A percentile compares a stretch with the other conserved stretches of the same genome.
These are phyloP conservation scores for Metellina segmentata DNA, from an alignment of 2,888 invertebrate species.

Conservation along the genomic window DNA sequence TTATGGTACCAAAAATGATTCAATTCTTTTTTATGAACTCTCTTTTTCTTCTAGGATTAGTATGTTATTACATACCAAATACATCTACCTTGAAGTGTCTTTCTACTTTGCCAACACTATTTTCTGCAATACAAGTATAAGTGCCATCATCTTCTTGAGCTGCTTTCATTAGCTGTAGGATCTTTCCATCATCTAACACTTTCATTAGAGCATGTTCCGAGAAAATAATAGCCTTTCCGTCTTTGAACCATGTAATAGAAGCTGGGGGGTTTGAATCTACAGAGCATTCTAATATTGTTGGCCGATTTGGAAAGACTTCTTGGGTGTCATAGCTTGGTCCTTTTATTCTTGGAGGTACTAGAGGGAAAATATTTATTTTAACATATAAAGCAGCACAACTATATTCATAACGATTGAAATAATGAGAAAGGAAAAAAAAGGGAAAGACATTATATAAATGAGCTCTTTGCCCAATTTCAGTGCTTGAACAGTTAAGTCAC, in stretches of 20 bases:
- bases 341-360: slow-evolving; percentile 69
- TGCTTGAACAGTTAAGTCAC: too few species aligned
- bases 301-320: slow-evolving; percentile 65
- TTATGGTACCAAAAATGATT: too few species aligned
- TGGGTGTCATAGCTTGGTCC: slow-evolving; percentile 42
- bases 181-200: slow-evolving; percentile 53
- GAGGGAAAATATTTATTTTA: neutral
- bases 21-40: neutral
- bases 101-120: slow-evolving; percentile 79
- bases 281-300: slow-evolving; percentile 71
- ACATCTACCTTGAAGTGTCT: slow-evolving; percentile 78
- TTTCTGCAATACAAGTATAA: slow-evolving; percentile 79
- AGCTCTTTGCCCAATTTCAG: too few species aligned
- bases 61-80: slow-evolving; percentile 68
- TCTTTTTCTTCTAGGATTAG: slow-evolving; percentile 20
- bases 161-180: slow-evolving; percentile 72
- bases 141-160: slow-evolving; percentile 78
- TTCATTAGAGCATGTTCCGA: slow-evolving; percentile 48
- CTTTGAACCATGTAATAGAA: slow-evolving; percentile 79
- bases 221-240: slow-evolving; percentile 70
- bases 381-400: neutral
- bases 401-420: neutral
- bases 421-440: neutral
- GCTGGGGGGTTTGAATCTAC: slow-evolving; percentile 79
- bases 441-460: neutral